A percentile compares a stretch with the other conserved stretches of the same genome.
Evolutionary conservation across 2,888 invertebrate species (phyloP).

Genomic region (Dryococelus australis): DNA sequence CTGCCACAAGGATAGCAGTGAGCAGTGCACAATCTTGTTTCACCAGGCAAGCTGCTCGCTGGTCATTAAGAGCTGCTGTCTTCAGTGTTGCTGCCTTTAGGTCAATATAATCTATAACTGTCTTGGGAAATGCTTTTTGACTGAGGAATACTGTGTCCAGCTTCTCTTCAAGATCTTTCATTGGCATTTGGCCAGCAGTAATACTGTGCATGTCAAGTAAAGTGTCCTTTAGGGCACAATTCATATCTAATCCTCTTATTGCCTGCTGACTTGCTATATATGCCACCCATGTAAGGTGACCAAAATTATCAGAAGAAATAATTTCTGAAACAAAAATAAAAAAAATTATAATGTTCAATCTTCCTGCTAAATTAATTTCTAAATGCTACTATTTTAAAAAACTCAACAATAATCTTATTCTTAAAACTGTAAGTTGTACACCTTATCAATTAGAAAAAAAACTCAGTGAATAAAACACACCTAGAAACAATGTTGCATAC

Average conservation of each 20-base stretch:
- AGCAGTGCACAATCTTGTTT: not conserved
- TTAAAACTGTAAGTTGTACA: no score
- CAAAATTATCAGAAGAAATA: not conserved
- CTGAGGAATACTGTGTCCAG: not conserved
- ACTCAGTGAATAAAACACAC: no score
- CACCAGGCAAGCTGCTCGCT: not conserved
- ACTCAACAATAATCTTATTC: no score
- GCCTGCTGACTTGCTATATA: not conserved
- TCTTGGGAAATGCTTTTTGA: not conserved
- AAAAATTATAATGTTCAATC: no score
- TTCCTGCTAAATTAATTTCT: no score
- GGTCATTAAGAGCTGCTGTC: not conserved
- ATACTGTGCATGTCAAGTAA: not conserved
- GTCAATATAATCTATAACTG: not conserved
- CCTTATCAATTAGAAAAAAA: no score
- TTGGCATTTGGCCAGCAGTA: not conserved
- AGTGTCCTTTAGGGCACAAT: not conserved
- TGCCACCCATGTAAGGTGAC: not conserved
- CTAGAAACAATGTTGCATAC: no score
- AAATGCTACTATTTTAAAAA: no score
- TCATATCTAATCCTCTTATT: not conserved
- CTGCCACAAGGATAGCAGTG: not conserved
- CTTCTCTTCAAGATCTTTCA: not conserved
- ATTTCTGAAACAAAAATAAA: not conserved
- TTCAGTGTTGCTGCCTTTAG: not conserved